A percentile compares a stretch with the other conserved stretches of the same genome.
Conservation (phyloP, 2,797 vertebrate genomes). For the Anabas testudineus region DNA sequence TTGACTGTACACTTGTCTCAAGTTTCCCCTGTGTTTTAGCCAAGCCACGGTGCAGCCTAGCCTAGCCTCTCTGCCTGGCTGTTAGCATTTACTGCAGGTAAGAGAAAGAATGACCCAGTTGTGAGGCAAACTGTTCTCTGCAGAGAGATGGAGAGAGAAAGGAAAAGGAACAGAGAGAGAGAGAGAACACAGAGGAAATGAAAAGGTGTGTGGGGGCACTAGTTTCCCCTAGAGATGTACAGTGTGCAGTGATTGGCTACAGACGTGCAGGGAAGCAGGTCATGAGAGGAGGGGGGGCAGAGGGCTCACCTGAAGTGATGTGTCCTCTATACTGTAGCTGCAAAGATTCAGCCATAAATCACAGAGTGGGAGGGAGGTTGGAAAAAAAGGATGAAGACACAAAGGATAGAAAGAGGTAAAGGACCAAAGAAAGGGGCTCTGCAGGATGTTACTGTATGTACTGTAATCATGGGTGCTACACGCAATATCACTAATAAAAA, state of each 20-base stretch:
- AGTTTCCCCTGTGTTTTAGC: constrained; percentile 38
- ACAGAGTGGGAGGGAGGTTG: constrained; percentile 43
- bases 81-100: constrained; percentile 74
- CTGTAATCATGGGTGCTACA: constrained; percentile 2
- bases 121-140: constrained; percentile 76
- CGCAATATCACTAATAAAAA: constrained; percentile 11
- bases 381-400: constrained; percentile 26
- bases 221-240: constrained; percentile 59
- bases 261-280: constrained; percentile 37
- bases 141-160: constrained; percentile 40
- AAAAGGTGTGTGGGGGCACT: constrained; percentile 60
- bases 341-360: constrained; percentile 66
- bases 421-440: constrained; percentile 13
- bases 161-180: constrained; percentile 16
- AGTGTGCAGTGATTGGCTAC: constrained; percentile 69
- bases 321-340: constrained; percentile 62
- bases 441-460: constrained; percentile 6
- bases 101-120: constrained; percentile 83
- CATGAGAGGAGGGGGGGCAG: constrained; percentile 35
- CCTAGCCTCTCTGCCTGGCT: constrained; percentile 58
- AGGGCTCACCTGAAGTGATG: constrained; percentile 71
- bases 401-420: constrained; percentile 16
- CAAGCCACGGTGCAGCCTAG: constrained; percentile 37
- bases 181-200: constrained; percentile 17
- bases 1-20: constrained; percentile 22